Evolutionary conservation across 2,797 vertebrate species (phyloP).

Genomic region (Chromobotia macracanthus): DNA sequence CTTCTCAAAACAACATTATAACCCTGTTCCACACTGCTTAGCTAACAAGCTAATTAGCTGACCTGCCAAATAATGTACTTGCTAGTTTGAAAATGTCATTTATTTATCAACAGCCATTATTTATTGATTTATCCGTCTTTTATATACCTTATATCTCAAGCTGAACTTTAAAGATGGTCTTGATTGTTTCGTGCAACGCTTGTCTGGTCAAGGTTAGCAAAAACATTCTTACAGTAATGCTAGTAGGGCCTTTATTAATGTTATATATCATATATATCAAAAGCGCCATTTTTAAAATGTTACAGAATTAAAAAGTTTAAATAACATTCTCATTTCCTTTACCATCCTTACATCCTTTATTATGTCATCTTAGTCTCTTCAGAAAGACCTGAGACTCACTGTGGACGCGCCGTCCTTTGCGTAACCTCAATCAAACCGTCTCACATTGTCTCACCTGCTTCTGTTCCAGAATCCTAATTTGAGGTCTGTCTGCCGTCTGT

Average conservation of each 20-base stretch:
- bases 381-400: constrained; percentile 48
- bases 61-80: constrained; percentile 19
- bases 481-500: constrained; percentile 2
- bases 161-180: too few species aligned
- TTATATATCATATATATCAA: too few species aligned
- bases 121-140: background rate
- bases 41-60: constrained; percentile 25
- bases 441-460: constrained; percentile 38
- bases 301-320: too few species aligned
- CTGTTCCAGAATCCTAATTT: constrained; percentile 37
- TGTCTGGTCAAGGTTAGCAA: too few species aligned
- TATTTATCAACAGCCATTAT: background rate
- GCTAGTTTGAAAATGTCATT: background rate
- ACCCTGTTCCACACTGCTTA: constrained; percentile 2
- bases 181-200: too few species aligned
- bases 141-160: too few species aligned
- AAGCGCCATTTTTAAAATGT: too few species aligned
- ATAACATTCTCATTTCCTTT: too few species aligned
- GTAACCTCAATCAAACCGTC: constrained; percentile 36
- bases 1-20: constrained; percentile 16
- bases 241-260: too few species aligned
- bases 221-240: too few species aligned
- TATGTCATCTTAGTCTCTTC: constrained; percentile 67
- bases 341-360: too few species aligned
- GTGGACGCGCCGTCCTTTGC: constrained; percentile 21